phyloP scores from a whole-genome alignment of 2,888 invertebrate species.

The Coenonympha glycerion region DNA sequence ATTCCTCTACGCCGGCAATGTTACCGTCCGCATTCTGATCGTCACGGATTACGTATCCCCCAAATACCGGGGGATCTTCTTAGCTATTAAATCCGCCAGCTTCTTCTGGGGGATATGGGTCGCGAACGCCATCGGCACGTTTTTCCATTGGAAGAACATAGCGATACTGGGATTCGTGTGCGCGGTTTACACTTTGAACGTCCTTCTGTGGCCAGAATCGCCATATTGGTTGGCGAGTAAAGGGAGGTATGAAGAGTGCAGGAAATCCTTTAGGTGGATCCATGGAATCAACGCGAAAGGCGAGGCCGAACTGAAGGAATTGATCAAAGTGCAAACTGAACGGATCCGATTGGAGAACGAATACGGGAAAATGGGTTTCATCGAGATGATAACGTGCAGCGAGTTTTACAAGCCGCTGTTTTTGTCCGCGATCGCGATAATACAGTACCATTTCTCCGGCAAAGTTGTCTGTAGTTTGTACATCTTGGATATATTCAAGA shows the following conservation, averaged over 20 bases:
- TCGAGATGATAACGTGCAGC: constrained; percentile 32
- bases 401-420: constrained; percentile 45
- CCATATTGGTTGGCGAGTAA: constrained; percentile 49
- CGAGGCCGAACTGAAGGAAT: neutral
- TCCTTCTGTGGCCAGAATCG: constrained; percentile 24
- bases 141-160: constrained; percentile 36
- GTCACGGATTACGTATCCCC: constrained; percentile 38
- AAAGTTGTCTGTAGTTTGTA: constrained; percentile 46
- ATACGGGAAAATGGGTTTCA: constrained; percentile 6
- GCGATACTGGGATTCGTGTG: constrained; percentile 28
- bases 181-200: constrained; percentile 14
- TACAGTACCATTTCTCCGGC: constrained; percentile 45
- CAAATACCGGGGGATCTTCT: constrained; percentile 34
- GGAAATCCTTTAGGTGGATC: constrained; percentile 39
- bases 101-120: constrained; percentile 39
- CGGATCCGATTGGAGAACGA: neutral
- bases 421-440: constrained; percentile 38
- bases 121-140: constrained; percentile 39
- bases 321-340: constrained; percentile 2
- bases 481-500: constrained; percentile 43
- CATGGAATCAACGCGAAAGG: constrained; percentile 39
- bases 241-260: constrained; percentile 43
- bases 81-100: constrained; percentile 36
- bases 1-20: constrained; percentile 30
- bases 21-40: constrained; percentile 32